A percentile compares a stretch with the other conserved stretches of the same genome.
Evolutionary conservation across 2,888 invertebrate genomes (phyloP).

Genomic region (Pristionchus maxplancki): DNA sequence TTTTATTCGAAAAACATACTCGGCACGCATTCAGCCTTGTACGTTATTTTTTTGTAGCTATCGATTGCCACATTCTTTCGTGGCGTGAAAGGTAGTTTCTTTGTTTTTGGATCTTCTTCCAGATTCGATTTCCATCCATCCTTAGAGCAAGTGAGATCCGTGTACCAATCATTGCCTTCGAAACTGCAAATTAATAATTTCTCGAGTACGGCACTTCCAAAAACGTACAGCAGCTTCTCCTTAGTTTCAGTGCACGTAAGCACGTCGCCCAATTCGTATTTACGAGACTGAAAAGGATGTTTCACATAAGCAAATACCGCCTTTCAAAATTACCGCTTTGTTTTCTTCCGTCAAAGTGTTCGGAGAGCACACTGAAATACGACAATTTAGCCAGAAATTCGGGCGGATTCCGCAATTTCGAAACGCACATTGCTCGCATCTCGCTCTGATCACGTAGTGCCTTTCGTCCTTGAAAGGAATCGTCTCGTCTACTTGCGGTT

Average conservation of each 20-base stretch:
- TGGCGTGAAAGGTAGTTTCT: background rate
- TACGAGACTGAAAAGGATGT: background rate
- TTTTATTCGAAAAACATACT: background rate
- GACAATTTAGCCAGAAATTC: too few species aligned
- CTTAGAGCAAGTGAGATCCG: background rate
- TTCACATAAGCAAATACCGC: background rate
- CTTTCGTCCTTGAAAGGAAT: background rate
- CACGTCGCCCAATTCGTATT: background rate
- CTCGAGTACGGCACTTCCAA: background rate
- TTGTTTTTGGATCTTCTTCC: too few species aligned
- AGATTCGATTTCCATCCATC: background rate
- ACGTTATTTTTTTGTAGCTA: background rate
- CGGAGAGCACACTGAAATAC: background rate
- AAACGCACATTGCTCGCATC: background rate
- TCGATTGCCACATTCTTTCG: background rate
- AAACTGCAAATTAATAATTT: conserved; percentile 1
- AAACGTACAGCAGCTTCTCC: background rate
- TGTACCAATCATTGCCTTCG: background rate
- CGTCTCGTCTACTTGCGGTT: too few species aligned
- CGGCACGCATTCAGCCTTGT: background rate
- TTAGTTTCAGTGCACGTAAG: background rate
- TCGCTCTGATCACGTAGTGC: background rate
- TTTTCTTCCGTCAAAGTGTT: too few species aligned
- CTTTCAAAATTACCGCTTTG: too few species aligned
- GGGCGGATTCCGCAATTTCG: too few species aligned